A percentile compares a stretch with the other conserved stretches of the same genome.
These are phyloP conservation scores for Pteronura brasiliensis DNA, from an alignment of 2,113 vertebrate genomes.

Conservation along the genomic window DNA sequence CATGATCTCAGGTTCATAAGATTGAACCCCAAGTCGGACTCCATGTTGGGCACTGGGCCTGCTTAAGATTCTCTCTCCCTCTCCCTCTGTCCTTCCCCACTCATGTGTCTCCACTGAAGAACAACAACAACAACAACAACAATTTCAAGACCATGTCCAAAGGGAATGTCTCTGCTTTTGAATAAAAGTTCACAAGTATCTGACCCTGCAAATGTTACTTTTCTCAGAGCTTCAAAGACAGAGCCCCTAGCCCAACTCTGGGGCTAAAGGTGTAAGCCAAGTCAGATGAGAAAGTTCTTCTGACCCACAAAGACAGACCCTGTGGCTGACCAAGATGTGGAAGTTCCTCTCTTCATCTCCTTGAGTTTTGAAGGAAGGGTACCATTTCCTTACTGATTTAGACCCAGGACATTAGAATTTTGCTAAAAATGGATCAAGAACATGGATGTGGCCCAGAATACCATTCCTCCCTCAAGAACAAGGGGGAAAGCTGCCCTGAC, in stretches of 20 bases:
- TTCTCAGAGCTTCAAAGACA: neutral
- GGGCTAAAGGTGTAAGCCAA: neutral
- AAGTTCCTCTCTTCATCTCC: neutral
- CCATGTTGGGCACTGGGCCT: neutral
- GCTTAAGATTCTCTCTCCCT: neutral
- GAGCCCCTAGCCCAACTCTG: neutral
- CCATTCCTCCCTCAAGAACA: neutral
- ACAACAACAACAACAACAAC: neutral
- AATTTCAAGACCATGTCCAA: neutral
- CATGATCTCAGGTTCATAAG: neutral
- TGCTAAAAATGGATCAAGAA: conserved; percentile 18
- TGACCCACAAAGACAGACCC: neutral
- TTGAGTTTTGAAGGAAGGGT: conserved; percentile 10
- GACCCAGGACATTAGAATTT: neutral
- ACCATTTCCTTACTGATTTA: neutral
- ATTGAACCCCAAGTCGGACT: neutral
- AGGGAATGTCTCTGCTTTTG: neutral
- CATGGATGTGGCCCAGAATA: neutral
- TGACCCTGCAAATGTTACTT: neutral
- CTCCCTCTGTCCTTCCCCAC: neutral
- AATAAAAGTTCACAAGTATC: neutral
- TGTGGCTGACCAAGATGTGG: neutral
- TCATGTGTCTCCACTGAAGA: neutral
- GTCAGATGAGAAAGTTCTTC: conserved; percentile 4
- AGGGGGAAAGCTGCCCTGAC: neutral